Evolutionary conservation across 2,113 vertebrate species (phyloP).

Genomic region (Oxygymnocypris stewartii): DNA sequence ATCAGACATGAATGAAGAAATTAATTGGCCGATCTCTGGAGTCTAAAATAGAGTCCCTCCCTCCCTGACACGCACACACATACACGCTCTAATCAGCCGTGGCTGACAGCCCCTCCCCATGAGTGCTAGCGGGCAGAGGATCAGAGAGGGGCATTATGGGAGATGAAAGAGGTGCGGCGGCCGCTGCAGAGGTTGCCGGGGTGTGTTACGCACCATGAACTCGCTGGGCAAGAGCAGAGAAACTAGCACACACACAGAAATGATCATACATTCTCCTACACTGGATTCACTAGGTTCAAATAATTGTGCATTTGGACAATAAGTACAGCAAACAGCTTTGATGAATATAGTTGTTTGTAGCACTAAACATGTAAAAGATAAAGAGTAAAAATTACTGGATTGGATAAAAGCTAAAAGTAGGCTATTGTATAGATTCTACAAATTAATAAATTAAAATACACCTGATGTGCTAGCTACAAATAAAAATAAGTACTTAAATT

Average conservation of each 20-base stretch:
- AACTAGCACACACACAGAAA: constrained; percentile 2
- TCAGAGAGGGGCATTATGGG: constrained; percentile 55
- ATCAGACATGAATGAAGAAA: constrained; percentile 59
- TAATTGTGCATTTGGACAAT: not conserved
- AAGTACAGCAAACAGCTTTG: not conserved
- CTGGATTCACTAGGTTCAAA: not conserved
- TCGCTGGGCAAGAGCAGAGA: constrained; percentile 29
- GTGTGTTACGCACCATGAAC: constrained; percentile 44
- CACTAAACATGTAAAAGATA: not conserved
- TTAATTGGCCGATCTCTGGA: constrained; percentile 57
- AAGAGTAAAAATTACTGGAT: not conserved
- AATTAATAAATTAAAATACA: not conserved
- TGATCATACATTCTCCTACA: constrained; percentile 4
- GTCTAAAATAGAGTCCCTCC: constrained; percentile 52
- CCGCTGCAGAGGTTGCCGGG: constrained; percentile 34
- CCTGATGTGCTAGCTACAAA: not conserved
- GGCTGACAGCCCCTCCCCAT: constrained; percentile 42
- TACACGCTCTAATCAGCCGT: constrained; percentile 51
- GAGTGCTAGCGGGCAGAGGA: constrained; percentile 48
- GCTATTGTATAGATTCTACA: not conserved
- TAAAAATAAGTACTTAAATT: not conserved
- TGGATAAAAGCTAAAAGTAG: not conserved
- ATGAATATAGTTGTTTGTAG: not conserved
- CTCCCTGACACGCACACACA: constrained; percentile 43
- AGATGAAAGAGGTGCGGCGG: constrained; percentile 53